A percentile compares a stretch with the other conserved stretches of the same genome.
Evolutionary conservation across 1,140 invertebrate genomes (phyloP).

Genomic region (Drosophila setifemur): DNA sequence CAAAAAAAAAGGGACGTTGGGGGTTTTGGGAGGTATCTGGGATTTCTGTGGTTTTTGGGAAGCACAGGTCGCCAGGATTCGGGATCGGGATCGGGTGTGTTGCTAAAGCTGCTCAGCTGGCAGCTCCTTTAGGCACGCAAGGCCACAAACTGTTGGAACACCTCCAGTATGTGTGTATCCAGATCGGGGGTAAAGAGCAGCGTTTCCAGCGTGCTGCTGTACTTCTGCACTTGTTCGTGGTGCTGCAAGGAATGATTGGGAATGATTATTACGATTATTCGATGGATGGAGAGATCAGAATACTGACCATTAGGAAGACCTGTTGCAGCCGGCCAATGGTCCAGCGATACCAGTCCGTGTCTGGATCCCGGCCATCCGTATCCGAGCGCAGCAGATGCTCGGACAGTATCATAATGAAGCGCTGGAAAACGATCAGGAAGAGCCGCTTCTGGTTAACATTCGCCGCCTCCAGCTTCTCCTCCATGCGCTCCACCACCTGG

Average conservation of each 20-base stretch:
- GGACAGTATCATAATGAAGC: slow-evolving; percentile 99
- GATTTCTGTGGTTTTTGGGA: not conserved
- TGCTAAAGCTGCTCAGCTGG: not conserved
- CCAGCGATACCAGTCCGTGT: slow-evolving; percentile 98
- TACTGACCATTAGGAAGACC: slow-evolving; percentile 94
- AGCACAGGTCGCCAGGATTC: too few species aligned
- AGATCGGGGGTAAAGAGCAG: slow-evolving; percentile 97
- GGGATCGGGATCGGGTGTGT: not conserved
- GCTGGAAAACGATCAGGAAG: slow-evolving; percentile 98
- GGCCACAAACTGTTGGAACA: slow-evolving; percentile 97
- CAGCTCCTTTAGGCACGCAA: slow-evolving; percentile 71
- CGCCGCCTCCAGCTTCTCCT: slow-evolving; percentile 95
- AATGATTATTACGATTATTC: slow-evolving; percentile 5
- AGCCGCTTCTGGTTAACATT: slow-evolving; percentile 98
- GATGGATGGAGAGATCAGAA: not conserved
- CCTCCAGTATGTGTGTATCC: slow-evolving; percentile 97
- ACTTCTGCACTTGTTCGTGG: slow-evolving; percentile 98
- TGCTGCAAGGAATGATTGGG: slow-evolving; percentile 87
- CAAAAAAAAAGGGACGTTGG: too few species aligned
- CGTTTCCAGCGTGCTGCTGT: slow-evolving; percentile 96
- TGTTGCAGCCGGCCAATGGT: slow-evolving; percentile 97
- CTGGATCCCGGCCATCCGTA: slow-evolving; percentile 95
- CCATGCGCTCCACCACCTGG: slow-evolving; percentile 94
- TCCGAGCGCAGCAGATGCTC: slow-evolving; percentile 97
- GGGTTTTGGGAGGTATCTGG: too few species aligned